Percentiles rank a stretch among this genome's conserved stretches.
These are phyloP conservation scores for Parapsyche elsis DNA, from an alignment of 1,140 invertebrate genomes.

Conservation along the genomic window DNA sequence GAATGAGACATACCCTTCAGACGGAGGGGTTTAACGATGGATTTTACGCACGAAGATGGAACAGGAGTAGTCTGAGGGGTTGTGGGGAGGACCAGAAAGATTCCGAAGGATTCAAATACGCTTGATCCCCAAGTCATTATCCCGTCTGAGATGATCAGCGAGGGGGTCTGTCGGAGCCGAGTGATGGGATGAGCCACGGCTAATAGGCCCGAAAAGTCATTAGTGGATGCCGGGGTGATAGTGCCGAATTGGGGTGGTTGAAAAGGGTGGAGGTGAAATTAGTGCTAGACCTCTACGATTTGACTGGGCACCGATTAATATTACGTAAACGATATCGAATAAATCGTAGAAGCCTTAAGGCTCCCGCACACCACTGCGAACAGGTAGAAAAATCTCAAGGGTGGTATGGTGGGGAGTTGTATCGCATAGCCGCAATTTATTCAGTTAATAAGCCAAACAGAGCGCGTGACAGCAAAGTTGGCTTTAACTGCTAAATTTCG, in stretches of 20 bases:
- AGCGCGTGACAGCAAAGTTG: too few species aligned
- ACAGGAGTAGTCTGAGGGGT: background rate
- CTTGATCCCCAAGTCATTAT: constrained; percentile 46
- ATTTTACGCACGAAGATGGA: background rate
- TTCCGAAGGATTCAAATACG: constrained; percentile 16
- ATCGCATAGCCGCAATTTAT: too few species aligned
- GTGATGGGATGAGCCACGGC: constrained; percentile 50
- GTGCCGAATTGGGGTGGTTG: background rate
- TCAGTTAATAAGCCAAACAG: too few species aligned
- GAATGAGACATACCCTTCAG: background rate
- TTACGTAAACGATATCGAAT: too few species aligned
- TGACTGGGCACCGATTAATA: too few species aligned
- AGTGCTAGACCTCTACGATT: background rate
- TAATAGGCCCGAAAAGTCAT: constrained; percentile 55
- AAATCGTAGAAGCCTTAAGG: too few species aligned
- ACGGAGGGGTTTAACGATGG: too few species aligned
- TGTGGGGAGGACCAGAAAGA: background rate
- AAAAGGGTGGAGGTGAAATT: constrained; percentile 12
- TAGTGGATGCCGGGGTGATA: constrained; percentile 44
- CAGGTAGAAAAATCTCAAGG: too few species aligned
- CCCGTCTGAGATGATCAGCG: constrained; percentile 49
- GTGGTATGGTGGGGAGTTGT: too few species aligned
- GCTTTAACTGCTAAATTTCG: too few species aligned
- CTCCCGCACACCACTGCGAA: too few species aligned
- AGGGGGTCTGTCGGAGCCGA: constrained; percentile 33